Base-by-base conservation (phyloP, 2,888 invertebrate species). In the Lepidochrysops patricia region DNA sequence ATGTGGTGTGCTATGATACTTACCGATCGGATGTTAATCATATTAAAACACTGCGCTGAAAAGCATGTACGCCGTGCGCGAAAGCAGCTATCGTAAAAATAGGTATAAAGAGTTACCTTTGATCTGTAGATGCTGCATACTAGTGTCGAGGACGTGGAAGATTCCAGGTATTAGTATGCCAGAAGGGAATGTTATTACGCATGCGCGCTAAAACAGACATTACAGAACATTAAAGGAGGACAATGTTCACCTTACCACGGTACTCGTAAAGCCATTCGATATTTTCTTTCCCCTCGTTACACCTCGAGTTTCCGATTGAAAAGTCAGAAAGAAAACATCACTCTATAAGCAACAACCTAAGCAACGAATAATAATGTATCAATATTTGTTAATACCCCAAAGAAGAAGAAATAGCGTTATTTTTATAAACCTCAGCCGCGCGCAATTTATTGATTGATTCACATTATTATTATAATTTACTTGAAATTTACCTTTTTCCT, bases 181-280 rank as follows among this genome's bases (percentile, higher is more conserved):
- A 87, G 88, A 88, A 87, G 89, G 88, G 80, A 88, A 89, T 81
- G 89, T 89, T 89, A 89, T 89, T 87, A 89, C 87, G 86, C 89
- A 89, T 89, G 89, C 89, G 88, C 77, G 83, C 89, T 89, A 89
- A 85, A 89, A 89, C 87, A 89, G 82, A 89, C 84, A 84, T 43
- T 88, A 89, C 85, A 84, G 72, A 72, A 80, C 73, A 86, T 89
- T 89, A 89, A 79, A 83, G 65, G 66, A 79, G 70, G 52, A 62
- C 50, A 64, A 57, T 67, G 59, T 29, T 19, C 5, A 54, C 27
- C 25, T 64, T 60, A 43, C 60, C 62, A 50, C 59, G 48, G 60
- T 57, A 61, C 64, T 29, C 58, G 43, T 60, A 43, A 34, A 63
- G 23, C 49, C 57, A 63, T 62, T 62, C 64, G 62, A 64, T 59